Evolutionary conservation across 2,888 invertebrate species (phyloP).

Genomic region (Cancer borealis): DNA sequence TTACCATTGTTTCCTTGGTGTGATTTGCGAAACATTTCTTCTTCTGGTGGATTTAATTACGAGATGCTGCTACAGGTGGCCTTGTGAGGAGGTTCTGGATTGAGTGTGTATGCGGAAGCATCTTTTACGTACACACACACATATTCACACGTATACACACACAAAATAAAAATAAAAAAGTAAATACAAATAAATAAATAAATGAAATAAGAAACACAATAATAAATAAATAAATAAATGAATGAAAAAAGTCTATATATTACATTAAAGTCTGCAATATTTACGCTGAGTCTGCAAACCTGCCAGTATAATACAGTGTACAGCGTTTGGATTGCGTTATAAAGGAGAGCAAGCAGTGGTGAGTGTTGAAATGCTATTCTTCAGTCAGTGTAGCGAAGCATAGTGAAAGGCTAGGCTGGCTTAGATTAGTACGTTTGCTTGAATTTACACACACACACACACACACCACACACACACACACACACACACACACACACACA

Average conservation of each 20-base stretch:
- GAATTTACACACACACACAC: neutral
- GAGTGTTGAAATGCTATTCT: neutral
- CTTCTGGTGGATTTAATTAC: too few species aligned
- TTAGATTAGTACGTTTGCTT: neutral
- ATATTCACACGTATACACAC: too few species aligned
- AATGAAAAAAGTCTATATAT: neutral
- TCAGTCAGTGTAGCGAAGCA: neutral
- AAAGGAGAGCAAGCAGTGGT: neutral
- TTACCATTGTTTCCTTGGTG: too few species aligned
- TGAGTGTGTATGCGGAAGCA: too few species aligned
- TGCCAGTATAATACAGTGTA: neutral
- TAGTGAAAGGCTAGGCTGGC: neutral
- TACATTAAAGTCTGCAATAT: neutral
- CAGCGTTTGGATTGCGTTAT: neutral
- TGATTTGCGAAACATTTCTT: too few species aligned
- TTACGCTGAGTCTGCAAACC: neutral
- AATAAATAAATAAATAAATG: too few species aligned
- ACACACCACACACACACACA: conserved; percentile 12
- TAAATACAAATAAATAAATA: too few species aligned
- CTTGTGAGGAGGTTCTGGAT: too few species aligned
- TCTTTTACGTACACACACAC: too few species aligned
- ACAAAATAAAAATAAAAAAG: too few species aligned
- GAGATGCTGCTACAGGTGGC: too few species aligned
- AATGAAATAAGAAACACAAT: too few species aligned
- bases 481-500: conserved; percentile 10